Evolutionary conservation across 2,113 vertebrate species (phyloP), one percentile per base, ranked within the genome.

Genomic region (Anoplopoma fimbria): DNA sequence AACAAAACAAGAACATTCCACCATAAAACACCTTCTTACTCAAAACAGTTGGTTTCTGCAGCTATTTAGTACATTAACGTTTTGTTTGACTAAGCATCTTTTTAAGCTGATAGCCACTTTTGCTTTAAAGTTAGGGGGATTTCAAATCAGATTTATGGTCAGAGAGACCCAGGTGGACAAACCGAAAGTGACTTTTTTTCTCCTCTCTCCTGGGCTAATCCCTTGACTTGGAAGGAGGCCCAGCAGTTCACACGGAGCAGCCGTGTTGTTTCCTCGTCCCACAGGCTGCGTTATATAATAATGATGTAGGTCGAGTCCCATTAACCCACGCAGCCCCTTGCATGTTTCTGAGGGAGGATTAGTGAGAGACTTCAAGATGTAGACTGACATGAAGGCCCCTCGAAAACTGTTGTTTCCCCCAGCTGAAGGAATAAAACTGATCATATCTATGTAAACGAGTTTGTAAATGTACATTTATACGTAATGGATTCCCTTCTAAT

Each of bases 261-360:
- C 68, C 10, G 13, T 34, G 63, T 61, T 55, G 33, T 40, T 70
- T 63, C 4, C 29, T n/a, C 2, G 23, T 55, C 75, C 63, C 27
- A 2, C 49, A 8, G 27, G 70, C 42, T 49, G 9, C 33, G 2
- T 89, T 85, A 77, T 65, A 40, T 81, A 88, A 84, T 25, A 9
- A 61, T 9, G 15, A 58, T 75, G 67, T 71, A 55, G 71, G 72
- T 80, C 19, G 9, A 71, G 61, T 69, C 83, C 65, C 73, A 90
- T 90, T 83, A 89, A 84, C 65, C 27, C 76, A 76, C 31, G 61
- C 33, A 2, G 47, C 17, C 76, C 58, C 67, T 21, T 64, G 70
- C 63, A 64, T 69, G 27, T 77, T 64, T 64, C 19, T 72, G 78
- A 80, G 65, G 63, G 81, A 53, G 76, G 83, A 88, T 87, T 79